Evolutionary conservation across 2,113 vertebrate species (phyloP).

Genomic region (Elachura formosa): DNA sequence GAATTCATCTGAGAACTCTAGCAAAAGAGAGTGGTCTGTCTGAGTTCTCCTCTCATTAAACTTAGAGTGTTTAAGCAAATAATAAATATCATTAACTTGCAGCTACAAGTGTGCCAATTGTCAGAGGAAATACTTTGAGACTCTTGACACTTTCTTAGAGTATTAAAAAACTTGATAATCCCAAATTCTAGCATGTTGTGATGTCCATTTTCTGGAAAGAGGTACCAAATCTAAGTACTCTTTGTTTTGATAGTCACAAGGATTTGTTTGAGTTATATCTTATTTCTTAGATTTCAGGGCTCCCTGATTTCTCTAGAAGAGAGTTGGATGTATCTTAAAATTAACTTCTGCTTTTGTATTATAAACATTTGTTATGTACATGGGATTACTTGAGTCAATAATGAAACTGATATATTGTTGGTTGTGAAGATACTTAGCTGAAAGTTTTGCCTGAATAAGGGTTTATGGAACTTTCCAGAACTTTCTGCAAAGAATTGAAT

Average conservation of each 20-base stretch:
- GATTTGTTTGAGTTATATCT: background rate
- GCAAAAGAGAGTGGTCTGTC: background rate
- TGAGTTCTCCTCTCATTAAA: slow-evolving; percentile 52
- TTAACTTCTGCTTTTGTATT: background rate
- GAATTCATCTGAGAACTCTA: background rate
- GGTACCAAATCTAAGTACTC: background rate
- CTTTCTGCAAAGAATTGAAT: background rate
- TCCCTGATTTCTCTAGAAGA: background rate
- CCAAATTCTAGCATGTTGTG: background rate
- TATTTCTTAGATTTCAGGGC: background rate
- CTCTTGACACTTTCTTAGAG: background rate
- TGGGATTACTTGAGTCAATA: background rate
- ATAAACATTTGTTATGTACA: background rate
- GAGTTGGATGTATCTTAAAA: background rate
- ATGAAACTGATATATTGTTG: background rate
- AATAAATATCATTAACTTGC: slow-evolving; percentile 30
- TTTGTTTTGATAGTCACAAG: background rate
- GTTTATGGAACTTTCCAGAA: background rate
- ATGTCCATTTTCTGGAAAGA: background rate
- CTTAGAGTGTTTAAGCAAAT: slow-evolving; percentile 44
- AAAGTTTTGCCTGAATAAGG: background rate
- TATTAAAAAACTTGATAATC: background rate
- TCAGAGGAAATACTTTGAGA: background rate
- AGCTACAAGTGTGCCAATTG: background rate
- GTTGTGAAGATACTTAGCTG: background rate